Conservation (phyloP, 2,888 invertebrate genomes). For the Temnothorax rugatulus region DNA sequence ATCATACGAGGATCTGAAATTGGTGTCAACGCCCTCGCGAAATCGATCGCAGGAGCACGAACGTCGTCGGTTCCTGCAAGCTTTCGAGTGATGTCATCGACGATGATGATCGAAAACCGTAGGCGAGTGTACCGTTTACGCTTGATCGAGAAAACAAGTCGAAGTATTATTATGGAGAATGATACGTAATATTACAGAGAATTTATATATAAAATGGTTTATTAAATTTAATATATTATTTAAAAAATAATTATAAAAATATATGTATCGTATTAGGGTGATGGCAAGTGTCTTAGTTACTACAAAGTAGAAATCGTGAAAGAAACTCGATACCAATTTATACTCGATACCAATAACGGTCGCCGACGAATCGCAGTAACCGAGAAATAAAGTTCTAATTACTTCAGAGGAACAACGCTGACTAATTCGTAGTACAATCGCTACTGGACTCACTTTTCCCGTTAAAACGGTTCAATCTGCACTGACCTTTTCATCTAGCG, state of each 20-base stretch:
- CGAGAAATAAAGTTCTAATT: background rate
- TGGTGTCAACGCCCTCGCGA: constrained; percentile 65
- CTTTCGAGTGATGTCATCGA: constrained; percentile 68
- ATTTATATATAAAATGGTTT: background rate
- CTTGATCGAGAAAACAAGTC: constrained; percentile 36
- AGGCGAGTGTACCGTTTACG: constrained; percentile 40
- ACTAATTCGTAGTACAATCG: constrained; percentile 2
- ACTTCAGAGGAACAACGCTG: background rate
- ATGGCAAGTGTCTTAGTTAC: background rate
- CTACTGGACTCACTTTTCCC: constrained; percentile 4
- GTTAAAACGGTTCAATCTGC: constrained; percentile 47
- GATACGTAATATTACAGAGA: background rate
- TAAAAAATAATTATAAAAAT: constrained; percentile 1
- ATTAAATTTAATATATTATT: constrained; percentile 12
- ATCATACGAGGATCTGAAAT: constrained; percentile 59
- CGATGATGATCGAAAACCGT: constrained; percentile 59
- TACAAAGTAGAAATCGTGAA: background rate
- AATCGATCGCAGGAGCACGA: constrained; percentile 47
- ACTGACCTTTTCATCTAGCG: constrained; percentile 12
- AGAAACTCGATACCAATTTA: background rate
- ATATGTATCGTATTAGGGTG: background rate
- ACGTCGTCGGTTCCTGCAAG: constrained; percentile 22
- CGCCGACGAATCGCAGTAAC: background rate
- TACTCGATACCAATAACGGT: background rate
- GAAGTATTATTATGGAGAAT: background rate